Conservation (phyloP, 2,888 invertebrate species). For the Ichneumoninae sp. region DNA sequence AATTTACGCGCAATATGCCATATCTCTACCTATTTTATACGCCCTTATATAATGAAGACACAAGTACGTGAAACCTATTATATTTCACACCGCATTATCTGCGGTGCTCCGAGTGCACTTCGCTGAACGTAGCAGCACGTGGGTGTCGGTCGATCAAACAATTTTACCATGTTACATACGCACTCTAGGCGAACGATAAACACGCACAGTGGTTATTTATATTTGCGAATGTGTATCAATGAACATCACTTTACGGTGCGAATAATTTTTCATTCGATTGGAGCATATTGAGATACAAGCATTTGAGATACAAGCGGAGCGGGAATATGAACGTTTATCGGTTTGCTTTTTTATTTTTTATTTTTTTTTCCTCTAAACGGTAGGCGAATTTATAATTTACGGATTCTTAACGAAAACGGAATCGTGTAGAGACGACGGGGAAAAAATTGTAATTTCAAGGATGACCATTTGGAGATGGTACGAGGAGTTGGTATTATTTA, state of each 20-base stretch:
- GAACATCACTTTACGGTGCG: conserved; percentile 18
- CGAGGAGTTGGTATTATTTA: conserved; percentile 78
- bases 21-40: neutral
- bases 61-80: conserved; percentile 34
- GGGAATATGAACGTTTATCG: neutral
- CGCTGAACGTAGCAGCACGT: conserved; percentile 12
- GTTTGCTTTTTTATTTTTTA: neutral
- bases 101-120: neutral
- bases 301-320: neutral
- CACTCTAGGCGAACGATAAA: conserved; percentile 39
- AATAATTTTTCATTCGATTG: conserved; percentile 34
- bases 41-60: neutral
- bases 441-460: conserved; percentile 52
- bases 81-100: conserved; percentile 49
- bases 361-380: neutral
- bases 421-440: conserved; percentile 45
- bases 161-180: conserved; percentile 52
- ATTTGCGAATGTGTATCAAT: conserved; percentile 29
- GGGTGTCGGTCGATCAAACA: conserved; percentile 43
- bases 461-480: conserved; percentile 31
- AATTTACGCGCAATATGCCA: conserved; percentile 25
- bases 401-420: conserved; percentile 6
- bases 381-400: neutral
- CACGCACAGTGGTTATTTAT: conserved; percentile 56
- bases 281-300: conserved; percentile 1